Evolutionary conservation across 2,113 vertebrate species (phyloP), one percentile per base, ranked within the genome.

Genomic region (Indicator maculatus): DNA sequence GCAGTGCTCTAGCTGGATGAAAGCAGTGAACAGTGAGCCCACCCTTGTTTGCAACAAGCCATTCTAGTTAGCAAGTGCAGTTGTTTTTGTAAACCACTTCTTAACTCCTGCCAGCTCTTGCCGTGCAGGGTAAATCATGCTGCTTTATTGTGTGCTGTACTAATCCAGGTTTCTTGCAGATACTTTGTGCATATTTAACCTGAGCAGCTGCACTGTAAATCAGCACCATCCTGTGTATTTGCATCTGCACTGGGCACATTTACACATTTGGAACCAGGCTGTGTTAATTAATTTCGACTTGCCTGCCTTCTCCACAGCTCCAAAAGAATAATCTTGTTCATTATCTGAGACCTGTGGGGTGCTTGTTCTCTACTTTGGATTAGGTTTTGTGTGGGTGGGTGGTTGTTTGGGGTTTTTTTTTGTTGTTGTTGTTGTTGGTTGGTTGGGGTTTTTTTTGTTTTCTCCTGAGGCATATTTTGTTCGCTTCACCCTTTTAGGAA

Each of bases 401-500:
- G 24, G 19, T 14, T 61, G 20, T 77, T 63, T 33, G 7, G 50
- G 24, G 23, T 13, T 52, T 13, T 52, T 20, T 52, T 52, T 52
- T 50, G 45, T n/a, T n/a, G n/a, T n/a, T n/a, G n/a, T 13, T 27
- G 12, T n/a, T n/a, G 27, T 12, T 55, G 24, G 19, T 14, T 61
- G 20, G 75, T 63, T 33, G 7, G 50, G 24, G 23, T 13, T 52
- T 13, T 52, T 21, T 52, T 52, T 52, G 47, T 73, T 81, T 82
- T 89, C 94, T 95, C 91, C 79, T 97, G 90, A 98, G 52, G 19
- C 6, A 1, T 89, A 18, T 97, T 95, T 97, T 97, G 19, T 95
- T 94, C 89, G 15, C 77, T 97, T 97, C 79, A 39, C 95, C 87
- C 92, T 82, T 86, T 82, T 96, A 99, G 99, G 99, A 99, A 95